Base-by-base conservation (phyloP, 2,888 invertebrate genomes). In the Hermodice carunculata region DNA sequence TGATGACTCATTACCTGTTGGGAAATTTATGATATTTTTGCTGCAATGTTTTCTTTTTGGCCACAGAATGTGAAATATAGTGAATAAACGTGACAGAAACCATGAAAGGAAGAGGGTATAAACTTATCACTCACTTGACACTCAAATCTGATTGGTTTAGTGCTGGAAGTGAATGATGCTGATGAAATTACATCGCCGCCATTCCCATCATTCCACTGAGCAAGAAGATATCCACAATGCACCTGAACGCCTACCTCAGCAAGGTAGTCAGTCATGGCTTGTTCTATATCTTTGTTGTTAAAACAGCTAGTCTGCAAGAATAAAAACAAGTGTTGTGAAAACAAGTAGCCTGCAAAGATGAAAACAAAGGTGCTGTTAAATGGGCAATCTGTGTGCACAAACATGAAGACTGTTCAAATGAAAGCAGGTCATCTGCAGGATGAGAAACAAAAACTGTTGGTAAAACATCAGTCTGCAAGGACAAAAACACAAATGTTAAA, bases 181-280 rank as follows among this genome's bases (percentile, higher is more conserved):
- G 75, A 69, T 5, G 66, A 70, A 34, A 81, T 76, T 29, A 76
- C 76, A 5, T 67, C 64, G 17, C 75, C 75, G 8, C 71, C 68
- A 2, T 60, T 48, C 8, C 78, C 80, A 61, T 81, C 80, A 67
- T 81, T 81, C 82, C 82, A 86, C 54, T 81, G 74, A n/a, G 81
- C 81, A 29, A 86, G 74, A 22, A 75, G 54, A 65, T 73, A 81
- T 22, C 77, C 81, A 31, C 66, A 56, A 67, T 83, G 67, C 32
- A 84, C 66, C 19, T 69, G 59, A n/a, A 86, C 77, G 22, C 82
- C 83, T 24, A 68, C 62, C 4, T 67, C 71, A 49, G 73, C 68
- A 61, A 86, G 64, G 1, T 74, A 73, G 28, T 71, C 57, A 31
- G 59, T 58, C 24, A 85, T 66, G 3, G 78, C 74, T 3, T 74